phyloP scores from a whole-genome alignment of 2,888 invertebrate species.

The Bellardia bayeri region DNA sequence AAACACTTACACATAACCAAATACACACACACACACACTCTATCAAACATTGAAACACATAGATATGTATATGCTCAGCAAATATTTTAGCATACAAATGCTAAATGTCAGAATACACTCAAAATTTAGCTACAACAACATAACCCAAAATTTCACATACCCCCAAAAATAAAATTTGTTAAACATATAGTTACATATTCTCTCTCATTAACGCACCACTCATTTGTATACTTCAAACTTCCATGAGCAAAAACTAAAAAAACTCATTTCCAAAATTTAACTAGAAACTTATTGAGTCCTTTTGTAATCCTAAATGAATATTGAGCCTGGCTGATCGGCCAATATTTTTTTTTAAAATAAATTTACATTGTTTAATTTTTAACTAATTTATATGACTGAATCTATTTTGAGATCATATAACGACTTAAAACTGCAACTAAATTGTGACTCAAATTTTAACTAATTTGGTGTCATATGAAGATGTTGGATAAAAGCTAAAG shows the following conservation, averaged over 20 bases:
- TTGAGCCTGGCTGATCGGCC: too few relatives aligned
- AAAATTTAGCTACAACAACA: constrained; percentile 34
- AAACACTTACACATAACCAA: constrained; percentile 12
- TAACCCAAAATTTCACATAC: constrained; percentile 38
- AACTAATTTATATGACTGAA: too few relatives aligned
- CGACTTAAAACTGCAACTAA: too few relatives aligned
- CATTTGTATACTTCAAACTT: not conserved
- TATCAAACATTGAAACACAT: not conserved
- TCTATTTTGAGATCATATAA: too few relatives aligned
- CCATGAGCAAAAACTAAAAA: not conserved
- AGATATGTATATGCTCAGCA: not conserved
- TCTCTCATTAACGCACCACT: not conserved
- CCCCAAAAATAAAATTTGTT: constrained; percentile 21
- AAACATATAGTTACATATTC: too few relatives aligned
- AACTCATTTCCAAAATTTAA: not conserved
- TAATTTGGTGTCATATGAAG: too few relatives aligned
- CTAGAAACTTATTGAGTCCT: too few relatives aligned
- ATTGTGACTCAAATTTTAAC: too few relatives aligned
- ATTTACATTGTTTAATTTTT: too few relatives aligned
- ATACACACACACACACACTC: constrained; percentile 1
- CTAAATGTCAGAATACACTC: constrained; percentile 45
- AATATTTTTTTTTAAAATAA: too few relatives aligned
- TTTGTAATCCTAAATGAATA: too few relatives aligned
- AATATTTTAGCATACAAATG: constrained; percentile 37
- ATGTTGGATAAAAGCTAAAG: too few relatives aligned